Base-by-base conservation (phyloP, 1,140 invertebrate species). In the Drosophila auraria region DNA sequence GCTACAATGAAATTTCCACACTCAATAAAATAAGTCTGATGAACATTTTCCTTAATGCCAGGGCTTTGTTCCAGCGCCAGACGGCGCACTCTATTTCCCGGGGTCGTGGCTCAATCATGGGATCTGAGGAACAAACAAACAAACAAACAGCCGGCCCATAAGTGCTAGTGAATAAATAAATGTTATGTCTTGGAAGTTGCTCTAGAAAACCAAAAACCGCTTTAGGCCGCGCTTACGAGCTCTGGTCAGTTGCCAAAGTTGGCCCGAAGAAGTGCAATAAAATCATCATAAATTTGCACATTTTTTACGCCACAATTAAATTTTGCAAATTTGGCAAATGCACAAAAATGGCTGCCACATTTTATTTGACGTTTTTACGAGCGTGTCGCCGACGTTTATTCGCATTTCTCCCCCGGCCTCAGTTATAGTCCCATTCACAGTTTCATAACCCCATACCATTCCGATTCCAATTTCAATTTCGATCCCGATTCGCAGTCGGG, bases 1-100 rank as follows among this genome's bases (percentile, higher is more conserved):
- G 81, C 69, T 89, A 89, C 78, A 87, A 87, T 90, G 81, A 81
- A 87, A 87, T 87, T 87, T 87, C 84, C 86, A 90, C 84, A 90
- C 78, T 78, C 59, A 74, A 87, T 78, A 63, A 81, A 84, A 78
- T 77, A 74, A 78, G 68, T 80, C 71, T 83, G 65, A 58, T 69
- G 80, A 70, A 78, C 69, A 83, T 80, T 80, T 78, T 65, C 56
- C 65, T 86, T 84, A 81, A 83, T 83, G 63, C 80, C 75, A n/a
- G 40, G 51, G 75, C 76, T 83, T 56, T 74, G 65, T 60, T 60
- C 36, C 20, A 12, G 47, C 33, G 27, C 74, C 75, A 78, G 75
- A 78, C 75, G 76, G 65, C 74, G 53, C 65, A 70, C 42, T 47
- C 53, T 40, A 65, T 68, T 63, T 63, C 63, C 36, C 45, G 53